Conservation (phyloP, 1,140 invertebrate species). For the Drosophila sulfurigaster region DNA sequence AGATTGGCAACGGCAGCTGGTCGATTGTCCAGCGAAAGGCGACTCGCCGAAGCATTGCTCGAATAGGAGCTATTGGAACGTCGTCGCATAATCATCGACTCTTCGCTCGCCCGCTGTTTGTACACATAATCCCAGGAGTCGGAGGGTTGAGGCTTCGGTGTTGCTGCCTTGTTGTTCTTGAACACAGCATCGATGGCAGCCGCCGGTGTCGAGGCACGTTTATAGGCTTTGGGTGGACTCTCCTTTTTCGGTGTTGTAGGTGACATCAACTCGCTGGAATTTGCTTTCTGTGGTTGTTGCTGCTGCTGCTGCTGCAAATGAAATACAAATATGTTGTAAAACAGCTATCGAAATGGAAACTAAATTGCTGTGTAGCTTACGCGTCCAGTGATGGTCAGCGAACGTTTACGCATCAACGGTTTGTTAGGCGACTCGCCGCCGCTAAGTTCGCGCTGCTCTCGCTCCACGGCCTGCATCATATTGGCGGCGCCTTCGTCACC, state of each 20-base stretch:
- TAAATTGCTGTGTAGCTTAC: conserved; percentile 45
- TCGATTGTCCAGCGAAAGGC: conserved; percentile 74
- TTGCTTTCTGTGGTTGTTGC: conserved; percentile 34
- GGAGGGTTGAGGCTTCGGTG: conserved; percentile 85
- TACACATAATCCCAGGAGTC: conserved; percentile 87
- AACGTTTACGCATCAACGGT: conserved; percentile 85
- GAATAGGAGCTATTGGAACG: conserved; percentile 94
- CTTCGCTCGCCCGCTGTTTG: conserved; percentile 87
- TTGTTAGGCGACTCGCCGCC: conserved; percentile 80
- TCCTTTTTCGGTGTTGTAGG: conserved; percentile 62
- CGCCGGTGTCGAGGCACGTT: conserved; percentile 3
- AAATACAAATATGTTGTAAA: too few species aligned
- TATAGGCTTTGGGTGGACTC: conserved; percentile 4
- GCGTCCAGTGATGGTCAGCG: conserved; percentile 86
- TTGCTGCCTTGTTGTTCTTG: conserved; percentile 14
- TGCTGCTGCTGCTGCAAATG: not conserved
- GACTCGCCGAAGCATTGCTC: conserved; percentile 87
- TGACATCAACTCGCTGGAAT: not conserved
- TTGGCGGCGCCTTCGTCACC: conserved; percentile 94
- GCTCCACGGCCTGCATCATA: conserved; percentile 91
- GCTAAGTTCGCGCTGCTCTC: conserved; percentile 82
- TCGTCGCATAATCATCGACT: conserved; percentile 91
- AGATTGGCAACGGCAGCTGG: conserved; percentile 36
- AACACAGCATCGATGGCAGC: conserved; percentile 35
- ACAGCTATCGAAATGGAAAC: too few species aligned